Evolutionary conservation across 2,797 vertebrate species (phyloP).

Genomic region (Acipenser ruthenus): DNA sequence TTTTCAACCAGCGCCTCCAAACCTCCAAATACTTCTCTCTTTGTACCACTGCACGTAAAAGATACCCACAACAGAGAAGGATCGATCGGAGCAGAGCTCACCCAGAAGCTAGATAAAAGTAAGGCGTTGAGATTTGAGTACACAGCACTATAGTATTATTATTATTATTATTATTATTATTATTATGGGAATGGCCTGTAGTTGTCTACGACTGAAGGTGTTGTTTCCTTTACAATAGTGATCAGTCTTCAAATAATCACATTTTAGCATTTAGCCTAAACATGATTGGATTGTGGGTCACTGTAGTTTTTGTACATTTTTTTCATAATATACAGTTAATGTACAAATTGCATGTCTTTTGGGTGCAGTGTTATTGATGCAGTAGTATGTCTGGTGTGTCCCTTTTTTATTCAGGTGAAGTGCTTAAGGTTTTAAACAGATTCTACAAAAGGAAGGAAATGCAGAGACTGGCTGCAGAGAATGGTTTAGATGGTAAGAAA

Average conservation of each 20-base stretch:
- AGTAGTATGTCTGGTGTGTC: not conserved
- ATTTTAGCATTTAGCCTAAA: not conserved
- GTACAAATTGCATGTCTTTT: not conserved
- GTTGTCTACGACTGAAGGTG: not conserved
- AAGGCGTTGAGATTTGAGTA: conserved; percentile 29
- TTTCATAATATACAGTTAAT: not conserved
- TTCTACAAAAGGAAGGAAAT: conserved; percentile 96
- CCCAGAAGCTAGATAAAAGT: conserved; percentile 80
- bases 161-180: not conserved
- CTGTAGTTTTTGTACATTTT: not conserved
- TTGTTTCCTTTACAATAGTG: not conserved
- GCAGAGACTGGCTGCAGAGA: conserved; percentile 79
- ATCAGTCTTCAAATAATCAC: not conserved
- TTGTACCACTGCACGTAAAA: conserved; percentile 73
- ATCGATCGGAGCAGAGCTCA: conserved; percentile 77
- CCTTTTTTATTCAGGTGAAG: conserved; percentile 61
- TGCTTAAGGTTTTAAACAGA: conserved; percentile 80
- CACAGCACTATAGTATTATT: not conserved
- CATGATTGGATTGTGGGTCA: not conserved
- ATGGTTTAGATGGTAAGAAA: conserved; percentile 85
- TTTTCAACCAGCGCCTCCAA: conserved; percentile 47
- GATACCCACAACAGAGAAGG: conserved; percentile 42
- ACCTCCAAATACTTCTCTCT: conserved; percentile 80
- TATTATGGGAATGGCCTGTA: not conserved
- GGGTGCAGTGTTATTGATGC: not conserved